A percentile compares a stretch with the other conserved stretches of the same genome.
These are phyloP conservation scores for Empidonax traillii DNA, from an alignment of 2,113 vertebrate genomes.

Conservation along the genomic window DNA sequence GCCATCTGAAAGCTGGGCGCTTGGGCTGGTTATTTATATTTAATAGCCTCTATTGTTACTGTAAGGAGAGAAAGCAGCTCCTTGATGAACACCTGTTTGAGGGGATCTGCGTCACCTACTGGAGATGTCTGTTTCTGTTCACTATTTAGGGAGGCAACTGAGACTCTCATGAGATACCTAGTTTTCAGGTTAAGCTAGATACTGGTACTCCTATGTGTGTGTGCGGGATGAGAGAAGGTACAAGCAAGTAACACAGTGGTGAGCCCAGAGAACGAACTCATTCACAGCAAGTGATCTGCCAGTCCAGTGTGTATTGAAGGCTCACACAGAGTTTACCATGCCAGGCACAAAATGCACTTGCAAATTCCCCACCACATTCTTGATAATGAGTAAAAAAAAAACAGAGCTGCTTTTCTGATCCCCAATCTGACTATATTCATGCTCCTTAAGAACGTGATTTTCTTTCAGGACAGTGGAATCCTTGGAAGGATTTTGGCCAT, in stretches of 20 bases:
- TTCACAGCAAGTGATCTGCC: background rate
- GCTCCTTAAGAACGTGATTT: background rate
- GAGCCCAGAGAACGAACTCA: background rate
- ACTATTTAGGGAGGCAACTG: background rate
- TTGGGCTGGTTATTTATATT: background rate
- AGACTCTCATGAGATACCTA: background rate
- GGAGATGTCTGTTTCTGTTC: background rate
- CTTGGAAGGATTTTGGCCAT: background rate
- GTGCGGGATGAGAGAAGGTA: background rate
- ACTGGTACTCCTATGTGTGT: background rate
- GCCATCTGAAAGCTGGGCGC: background rate
- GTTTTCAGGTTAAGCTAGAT: background rate
- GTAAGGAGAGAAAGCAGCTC: background rate
- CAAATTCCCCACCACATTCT: background rate
- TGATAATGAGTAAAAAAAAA: background rate
- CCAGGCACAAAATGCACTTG: background rate
- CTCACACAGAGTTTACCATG: background rate
- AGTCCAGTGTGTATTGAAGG: background rate
- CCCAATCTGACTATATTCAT: background rate
- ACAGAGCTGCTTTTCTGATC: background rate
- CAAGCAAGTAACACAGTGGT: background rate
- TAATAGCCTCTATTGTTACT: background rate
- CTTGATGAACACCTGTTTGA: background rate
- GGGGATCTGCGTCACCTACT: background rate
- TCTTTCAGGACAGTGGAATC: background rate